Percentiles rank a stretch among this genome's conserved stretches.
Evolutionary conservation across 2,113 vertebrate species (phyloP).

Genomic region (Thunnus maccoyii): DNA sequence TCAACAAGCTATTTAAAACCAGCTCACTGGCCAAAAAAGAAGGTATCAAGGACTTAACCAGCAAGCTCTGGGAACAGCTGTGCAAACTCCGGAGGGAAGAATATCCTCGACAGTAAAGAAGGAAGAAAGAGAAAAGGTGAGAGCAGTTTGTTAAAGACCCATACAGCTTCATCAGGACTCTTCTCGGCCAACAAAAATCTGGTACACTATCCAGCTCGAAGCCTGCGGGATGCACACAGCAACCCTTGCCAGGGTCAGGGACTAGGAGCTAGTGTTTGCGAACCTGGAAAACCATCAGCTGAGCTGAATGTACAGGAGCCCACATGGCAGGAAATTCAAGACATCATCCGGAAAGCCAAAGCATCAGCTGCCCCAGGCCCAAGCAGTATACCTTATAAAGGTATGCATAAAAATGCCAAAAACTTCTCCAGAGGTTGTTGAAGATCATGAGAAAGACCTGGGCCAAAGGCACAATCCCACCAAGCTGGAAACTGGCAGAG

Average conservation of each 20-base stretch:
- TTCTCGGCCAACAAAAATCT: slow-evolving; percentile 5
- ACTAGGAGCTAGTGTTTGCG: no score
- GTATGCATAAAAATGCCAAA: no score
- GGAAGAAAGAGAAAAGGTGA: background rate
- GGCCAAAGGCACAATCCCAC: no score
- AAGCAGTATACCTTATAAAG: no score
- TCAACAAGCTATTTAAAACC: background rate
- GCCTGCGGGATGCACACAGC: background rate
- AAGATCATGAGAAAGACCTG: no score
- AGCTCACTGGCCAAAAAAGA: background rate
- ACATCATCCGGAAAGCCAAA: no score
- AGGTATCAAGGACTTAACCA: background rate
- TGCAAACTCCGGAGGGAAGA: background rate
- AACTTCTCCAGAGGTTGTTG: no score
- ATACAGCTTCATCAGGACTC: background rate
- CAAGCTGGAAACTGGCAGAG: no score
- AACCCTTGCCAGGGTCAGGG: background rate
- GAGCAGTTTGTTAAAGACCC: background rate
- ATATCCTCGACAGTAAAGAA: background rate
- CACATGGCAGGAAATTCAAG: no score
- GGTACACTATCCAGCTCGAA: background rate
- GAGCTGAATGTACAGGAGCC: no score
- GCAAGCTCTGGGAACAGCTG: background rate
- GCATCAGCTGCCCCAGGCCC: no score
- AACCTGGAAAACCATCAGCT: no score